Percentiles rank a stretch among this genome's conserved stretches.
Evolutionary conservation across 2,113 vertebrate genomes (phyloP).

Genomic region (Bubo bubo): DNA sequence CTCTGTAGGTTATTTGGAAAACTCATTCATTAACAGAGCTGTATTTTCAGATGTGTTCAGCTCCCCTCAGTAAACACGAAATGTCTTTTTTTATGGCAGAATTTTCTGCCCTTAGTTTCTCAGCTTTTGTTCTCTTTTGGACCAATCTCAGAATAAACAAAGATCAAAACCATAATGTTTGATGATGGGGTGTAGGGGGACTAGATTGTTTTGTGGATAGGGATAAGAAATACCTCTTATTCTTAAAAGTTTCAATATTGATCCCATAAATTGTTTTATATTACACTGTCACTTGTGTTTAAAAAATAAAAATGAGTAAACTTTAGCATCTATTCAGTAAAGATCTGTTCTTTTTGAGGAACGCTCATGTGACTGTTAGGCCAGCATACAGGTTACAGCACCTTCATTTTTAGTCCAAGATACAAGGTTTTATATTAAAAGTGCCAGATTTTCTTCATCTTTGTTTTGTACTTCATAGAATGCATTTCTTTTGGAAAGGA

Average conservation of each 20-base stretch:
- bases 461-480: neutral
- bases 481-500: neutral
- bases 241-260: neutral
- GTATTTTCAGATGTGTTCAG: neutral
- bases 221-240: neutral
- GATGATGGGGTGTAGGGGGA: rapidly evolving
- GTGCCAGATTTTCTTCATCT: neutral
- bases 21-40: neutral
- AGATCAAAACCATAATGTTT: neutral
- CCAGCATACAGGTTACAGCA: neutral
- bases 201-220: neutral
- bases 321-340: neutral
- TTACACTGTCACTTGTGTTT: neutral
- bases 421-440: neutral
- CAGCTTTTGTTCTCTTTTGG: neutral
- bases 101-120: neutral
- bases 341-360: neutral
- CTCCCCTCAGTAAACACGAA: neutral
- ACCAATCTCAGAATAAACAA: neutral
- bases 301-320: neutral
- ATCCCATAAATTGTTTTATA: neutral
- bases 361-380: neutral
- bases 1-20: neutral
- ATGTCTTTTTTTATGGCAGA: neutral
- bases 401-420: neutral